A percentile compares a stretch with the other conserved stretches of the same genome.
Evolutionary conservation across 2,888 invertebrate genomes (phyloP).

Genomic region (Oasisia sp.): DNA sequence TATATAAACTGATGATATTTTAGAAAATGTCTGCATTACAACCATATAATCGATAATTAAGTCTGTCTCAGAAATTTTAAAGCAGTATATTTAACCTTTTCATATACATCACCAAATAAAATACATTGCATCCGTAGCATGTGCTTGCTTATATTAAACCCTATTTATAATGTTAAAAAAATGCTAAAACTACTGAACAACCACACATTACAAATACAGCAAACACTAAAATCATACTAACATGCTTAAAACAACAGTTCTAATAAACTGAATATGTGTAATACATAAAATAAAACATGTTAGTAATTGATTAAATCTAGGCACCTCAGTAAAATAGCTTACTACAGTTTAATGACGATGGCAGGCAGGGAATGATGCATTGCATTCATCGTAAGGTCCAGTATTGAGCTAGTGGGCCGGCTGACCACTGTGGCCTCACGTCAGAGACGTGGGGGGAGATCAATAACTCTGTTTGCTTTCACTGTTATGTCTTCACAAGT

Average conservation of each 20-base stretch:
- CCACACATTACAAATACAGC: background rate
- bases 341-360: background rate
- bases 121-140: no score
- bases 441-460: background rate
- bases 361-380: background rate
- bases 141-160: no score
- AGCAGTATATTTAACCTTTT: background rate
- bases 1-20: no score
- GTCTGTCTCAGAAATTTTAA: no score
- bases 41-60: no score
- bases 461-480: slow-evolving; percentile 13
- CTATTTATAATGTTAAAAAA: no score
- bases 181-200: background rate
- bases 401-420: background rate
- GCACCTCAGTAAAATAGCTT: background rate
- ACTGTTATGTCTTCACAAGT: background rate
- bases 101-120: background rate
- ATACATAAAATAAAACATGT: background rate
- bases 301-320: background rate
- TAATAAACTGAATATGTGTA: background rate
- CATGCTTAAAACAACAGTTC: background rate
- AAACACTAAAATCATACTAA: background rate
- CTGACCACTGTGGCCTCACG: background rate
- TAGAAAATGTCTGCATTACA: no score
- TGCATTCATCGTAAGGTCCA: background rate